A percentile compares a stretch with the other conserved stretches of the same genome.
Conservation (phyloP, 2,888 invertebrate species). For the Hermaeophaga mercurialis region DNA sequence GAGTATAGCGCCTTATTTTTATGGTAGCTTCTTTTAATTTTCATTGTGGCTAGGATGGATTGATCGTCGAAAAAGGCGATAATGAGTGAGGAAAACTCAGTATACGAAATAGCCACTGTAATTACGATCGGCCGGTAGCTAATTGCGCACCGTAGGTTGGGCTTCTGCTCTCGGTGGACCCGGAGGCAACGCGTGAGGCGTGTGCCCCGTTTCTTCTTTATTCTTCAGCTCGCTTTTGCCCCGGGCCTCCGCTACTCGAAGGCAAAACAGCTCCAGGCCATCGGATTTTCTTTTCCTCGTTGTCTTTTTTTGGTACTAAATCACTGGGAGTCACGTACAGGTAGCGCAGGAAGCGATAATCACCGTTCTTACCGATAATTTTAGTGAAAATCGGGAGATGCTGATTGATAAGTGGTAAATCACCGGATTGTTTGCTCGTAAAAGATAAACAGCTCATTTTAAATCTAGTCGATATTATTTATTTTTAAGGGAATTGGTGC, state of each 20-base stretch:
- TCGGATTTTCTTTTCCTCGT: slow-evolving; percentile 4
- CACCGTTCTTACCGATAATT: slow-evolving; percentile 11
- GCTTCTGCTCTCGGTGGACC: slow-evolving; percentile 23
- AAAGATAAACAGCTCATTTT: no score
- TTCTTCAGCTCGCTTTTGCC: slow-evolving; percentile 15
- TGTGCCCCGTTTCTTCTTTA: slow-evolving; percentile 31
- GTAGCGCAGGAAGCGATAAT: slow-evolving; percentile 11
- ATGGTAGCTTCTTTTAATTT: no score
- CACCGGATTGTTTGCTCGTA: background rate
- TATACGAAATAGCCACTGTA: slow-evolving; percentile 27
- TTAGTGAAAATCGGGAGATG: background rate
- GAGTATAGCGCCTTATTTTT: no score
- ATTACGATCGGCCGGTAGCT: slow-evolving; percentile 31
- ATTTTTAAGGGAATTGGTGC: no score
- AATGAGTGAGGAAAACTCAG: slow-evolving; percentile 22
- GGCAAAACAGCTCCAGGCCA: slow-evolving; percentile 9
- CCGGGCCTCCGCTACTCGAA: slow-evolving; percentile 12
- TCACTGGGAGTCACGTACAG: slow-evolving; percentile 13
- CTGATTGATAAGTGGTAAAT: background rate
- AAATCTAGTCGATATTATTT: no score
- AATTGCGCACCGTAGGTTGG: slow-evolving; percentile 25
- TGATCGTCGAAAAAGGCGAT: no score
- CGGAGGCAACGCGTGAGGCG: slow-evolving; percentile 36
- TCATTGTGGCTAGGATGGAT: no score
- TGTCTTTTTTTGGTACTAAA: slow-evolving; percentile 3